Evolutionary conservation across 2,113 vertebrate genomes (phyloP).

Genomic region (Heterocephalus glaber): DNA sequence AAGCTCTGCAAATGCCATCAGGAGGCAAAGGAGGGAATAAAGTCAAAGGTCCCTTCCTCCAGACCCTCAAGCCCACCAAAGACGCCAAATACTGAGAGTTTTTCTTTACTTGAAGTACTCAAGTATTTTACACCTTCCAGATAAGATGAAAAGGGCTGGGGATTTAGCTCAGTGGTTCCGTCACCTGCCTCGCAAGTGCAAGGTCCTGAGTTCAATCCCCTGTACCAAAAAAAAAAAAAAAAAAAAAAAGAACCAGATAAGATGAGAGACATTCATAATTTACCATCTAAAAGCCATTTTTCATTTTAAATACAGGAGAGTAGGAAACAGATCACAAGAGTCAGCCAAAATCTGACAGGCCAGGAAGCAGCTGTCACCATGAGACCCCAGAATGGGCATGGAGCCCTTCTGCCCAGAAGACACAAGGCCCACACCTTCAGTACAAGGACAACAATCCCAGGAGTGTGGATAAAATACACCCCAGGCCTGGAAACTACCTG

Average conservation of each 20-base stretch:
- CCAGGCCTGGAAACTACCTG: neutral
- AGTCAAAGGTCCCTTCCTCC: rapidly evolving
- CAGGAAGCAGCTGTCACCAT: neutral
- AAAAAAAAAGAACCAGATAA: too few species aligned
- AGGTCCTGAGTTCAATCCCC: too few species aligned
- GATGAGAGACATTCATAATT: too few species aligned
- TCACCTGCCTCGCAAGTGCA: too few species aligned
- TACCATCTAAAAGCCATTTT: neutral
- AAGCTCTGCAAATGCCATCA: rapidly evolving
- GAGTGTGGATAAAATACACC: rapidly evolving
- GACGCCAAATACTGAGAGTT: rapidly evolving
- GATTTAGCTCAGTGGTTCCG: too few species aligned
- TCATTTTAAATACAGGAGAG: neutral
- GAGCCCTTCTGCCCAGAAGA: neutral
- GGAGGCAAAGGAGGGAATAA: too few species aligned
- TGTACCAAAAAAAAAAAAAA: too few species aligned
- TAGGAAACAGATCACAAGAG: neutral
- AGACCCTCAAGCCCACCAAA: neutral
- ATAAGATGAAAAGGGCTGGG: too few species aligned
- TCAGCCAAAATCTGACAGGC: neutral
- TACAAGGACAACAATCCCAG: neutral
- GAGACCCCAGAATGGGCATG: rapidly evolving
- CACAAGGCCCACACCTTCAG: neutral
- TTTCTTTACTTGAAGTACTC: rapidly evolving
- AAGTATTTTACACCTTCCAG: too few species aligned